A percentile compares a stretch with the other conserved stretches of the same genome.
Evolutionary conservation across 2,888 invertebrate genomes (phyloP).

Genomic region (Salticus scenicus): DNA sequence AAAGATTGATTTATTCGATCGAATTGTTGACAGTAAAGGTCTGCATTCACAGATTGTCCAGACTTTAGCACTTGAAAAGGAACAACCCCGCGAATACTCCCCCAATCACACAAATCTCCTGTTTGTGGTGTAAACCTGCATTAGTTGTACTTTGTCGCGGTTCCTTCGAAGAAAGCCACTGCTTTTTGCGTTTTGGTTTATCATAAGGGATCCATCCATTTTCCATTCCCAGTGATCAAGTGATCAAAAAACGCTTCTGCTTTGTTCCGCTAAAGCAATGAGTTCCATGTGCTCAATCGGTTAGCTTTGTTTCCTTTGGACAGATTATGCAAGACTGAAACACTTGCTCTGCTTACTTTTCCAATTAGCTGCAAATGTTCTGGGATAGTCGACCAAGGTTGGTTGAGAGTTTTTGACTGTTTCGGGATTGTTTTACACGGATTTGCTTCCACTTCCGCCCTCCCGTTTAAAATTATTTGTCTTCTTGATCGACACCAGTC

Average conservation of each 20-base stretch:
- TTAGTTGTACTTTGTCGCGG: not conserved
- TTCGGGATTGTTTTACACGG: no score
- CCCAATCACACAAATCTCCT: not conserved
- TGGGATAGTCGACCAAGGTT: no score
- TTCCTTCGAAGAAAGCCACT: no score
- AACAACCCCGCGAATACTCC: slow-evolving; percentile 9
- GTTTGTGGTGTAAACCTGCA: not conserved
- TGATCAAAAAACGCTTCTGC: no score
- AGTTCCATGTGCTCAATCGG: no score
- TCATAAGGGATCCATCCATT: no score
- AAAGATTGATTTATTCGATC: no score
- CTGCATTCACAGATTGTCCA: slow-evolving; percentile 2
- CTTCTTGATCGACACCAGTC: not conserved
- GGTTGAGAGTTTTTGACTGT: not conserved
- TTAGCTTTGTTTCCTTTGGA: not conserved
- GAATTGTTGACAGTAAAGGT: not conserved
- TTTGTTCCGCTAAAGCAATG: not conserved
- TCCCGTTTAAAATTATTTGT: no score
- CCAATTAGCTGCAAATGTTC: not conserved
- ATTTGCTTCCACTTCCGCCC: no score
- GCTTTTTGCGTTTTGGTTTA: no score
- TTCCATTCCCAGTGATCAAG: no score
- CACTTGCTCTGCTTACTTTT: not conserved
- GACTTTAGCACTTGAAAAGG: slow-evolving; percentile 3
- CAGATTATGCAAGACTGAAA: not conserved